phyloP scores from a whole-genome alignment of 2,797 vertebrate genomes.

The Ataeniobius toweri region DNA sequence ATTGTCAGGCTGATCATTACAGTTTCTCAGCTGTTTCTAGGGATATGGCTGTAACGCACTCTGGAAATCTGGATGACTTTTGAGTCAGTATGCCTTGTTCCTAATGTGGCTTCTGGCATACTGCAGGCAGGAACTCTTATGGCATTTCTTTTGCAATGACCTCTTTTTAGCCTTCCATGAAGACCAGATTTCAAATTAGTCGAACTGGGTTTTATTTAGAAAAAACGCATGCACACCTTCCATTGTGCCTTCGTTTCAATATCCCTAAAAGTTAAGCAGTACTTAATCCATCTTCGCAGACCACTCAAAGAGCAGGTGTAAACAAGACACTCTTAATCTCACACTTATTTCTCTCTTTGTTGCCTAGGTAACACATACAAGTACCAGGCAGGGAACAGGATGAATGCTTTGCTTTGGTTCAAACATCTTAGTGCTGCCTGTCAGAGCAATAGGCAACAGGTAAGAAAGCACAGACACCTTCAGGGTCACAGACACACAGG shows the following conservation, averaged over 20 bases:
- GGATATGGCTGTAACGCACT: background rate
- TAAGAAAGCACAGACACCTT: conserved; percentile 68
- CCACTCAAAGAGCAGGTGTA: conserved; percentile 20
- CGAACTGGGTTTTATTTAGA: background rate
- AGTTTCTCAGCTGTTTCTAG: background rate
- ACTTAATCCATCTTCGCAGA: conserved; percentile 38
- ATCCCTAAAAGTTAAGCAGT: conserved; percentile 25
- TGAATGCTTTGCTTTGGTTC: conserved; percentile 95
- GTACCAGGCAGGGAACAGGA: conserved; percentile 95
- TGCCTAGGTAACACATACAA: conserved; percentile 96
- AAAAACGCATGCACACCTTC: background rate
- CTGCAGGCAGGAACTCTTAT: too few species aligned
- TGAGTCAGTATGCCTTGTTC: too few species aligned
- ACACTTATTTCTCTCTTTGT: conserved; percentile 46
- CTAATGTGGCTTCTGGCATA: too few species aligned
- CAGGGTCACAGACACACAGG: background rate
- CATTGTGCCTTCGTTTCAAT: conserved; percentile 18
- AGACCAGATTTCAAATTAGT: background rate
- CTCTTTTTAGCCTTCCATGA: too few species aligned
- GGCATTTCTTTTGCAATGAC: too few species aligned
- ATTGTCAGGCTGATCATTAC: background rate
- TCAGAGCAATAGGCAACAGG: conserved; percentile 98
- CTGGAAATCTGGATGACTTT: too few species aligned
- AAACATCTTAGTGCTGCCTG: conserved; percentile 97
- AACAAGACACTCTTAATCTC: conserved; percentile 26